Base-by-base conservation (phyloP, 2,797 vertebrate genomes). In the Tachyglossus aculeatus region DNA sequence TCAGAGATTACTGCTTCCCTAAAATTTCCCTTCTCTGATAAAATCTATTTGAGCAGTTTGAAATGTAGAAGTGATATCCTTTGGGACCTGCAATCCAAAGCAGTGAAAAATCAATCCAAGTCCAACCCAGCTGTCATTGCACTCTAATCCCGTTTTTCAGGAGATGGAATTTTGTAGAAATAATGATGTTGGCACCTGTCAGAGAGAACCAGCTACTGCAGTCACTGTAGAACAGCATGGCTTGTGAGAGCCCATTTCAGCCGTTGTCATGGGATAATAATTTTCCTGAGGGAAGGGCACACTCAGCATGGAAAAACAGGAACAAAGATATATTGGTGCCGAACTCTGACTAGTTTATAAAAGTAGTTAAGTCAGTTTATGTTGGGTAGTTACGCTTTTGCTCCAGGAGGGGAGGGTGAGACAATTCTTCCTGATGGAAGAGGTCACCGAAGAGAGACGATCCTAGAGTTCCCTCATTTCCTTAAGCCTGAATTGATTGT, bases 301-400 rank as follows among this genome's bases (percentile, higher is more conserved):
- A 44, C 51, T 67, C 62, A 45, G 43, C 41, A 71, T 75, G 67
- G 60, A 77, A 83, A 58, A 31, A 68, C 59, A 67, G 45, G 63
- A 67, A 72, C 67, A 55, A 58, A 80, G 77, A 77, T 67, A 41
- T 12, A 5, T 44, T 37, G 3, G 18, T 72, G 38, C 9, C 53
- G 58, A 80, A 82, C 70, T 77, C n/a, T 77, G 77, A 74, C 62
- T 64, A 72, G 45, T 59, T 29, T 59, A 71, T 61, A 51, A 52
- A 54, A 54, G 74, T 25, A 65, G 60, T 38, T 45, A 71, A 72
- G 60, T 72, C 72, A 70, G 50, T 65, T 77, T 80, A 80, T 79
- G 78, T 77, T 74, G 77, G 63, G 77, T 79, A 81, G 69, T 82
- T 74, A 80, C 53, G 56, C 51, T 77, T 82, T 78, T 84, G 76